phyloP scores from a whole-genome alignment of 1,140 invertebrate species.

The Rhopalosiphum padi region DNA sequence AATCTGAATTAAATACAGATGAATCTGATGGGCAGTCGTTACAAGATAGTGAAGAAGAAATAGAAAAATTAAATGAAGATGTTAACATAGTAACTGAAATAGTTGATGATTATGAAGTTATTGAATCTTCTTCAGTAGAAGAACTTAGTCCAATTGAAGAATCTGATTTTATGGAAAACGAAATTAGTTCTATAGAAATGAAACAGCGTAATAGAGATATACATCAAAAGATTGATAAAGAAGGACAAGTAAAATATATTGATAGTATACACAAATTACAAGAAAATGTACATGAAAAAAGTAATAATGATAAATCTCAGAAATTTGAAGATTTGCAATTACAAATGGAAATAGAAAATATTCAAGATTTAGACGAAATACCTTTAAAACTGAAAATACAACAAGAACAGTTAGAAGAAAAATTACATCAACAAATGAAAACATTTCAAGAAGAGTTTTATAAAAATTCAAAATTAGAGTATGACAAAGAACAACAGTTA shows the following conservation, averaged over 20 bases:
- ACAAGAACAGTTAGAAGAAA: slow-evolving; percentile 20
- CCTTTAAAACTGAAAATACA: slow-evolving; percentile 25
- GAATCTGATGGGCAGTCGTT: neutral
- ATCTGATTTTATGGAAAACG: neutral
- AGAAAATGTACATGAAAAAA: neutral
- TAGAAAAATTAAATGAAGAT: neutral
- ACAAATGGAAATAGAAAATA: slow-evolving; percentile 1
- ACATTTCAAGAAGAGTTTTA: slow-evolving; percentile 27
- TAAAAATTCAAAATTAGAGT: slow-evolving; percentile 36
- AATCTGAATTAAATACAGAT: neutral
- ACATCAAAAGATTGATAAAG: neutral
- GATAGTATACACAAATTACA: neutral
- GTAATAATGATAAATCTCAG: neutral
- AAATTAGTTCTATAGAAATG: neutral
- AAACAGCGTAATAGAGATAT: neutral
- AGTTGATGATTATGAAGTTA: neutral
- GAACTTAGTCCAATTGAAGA: neutral
- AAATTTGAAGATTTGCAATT: slow-evolving; percentile 13
- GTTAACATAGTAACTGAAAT: neutral
- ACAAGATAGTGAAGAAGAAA: neutral
- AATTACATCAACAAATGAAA: slow-evolving; percentile 31
- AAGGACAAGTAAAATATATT: neutral
- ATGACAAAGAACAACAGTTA: slow-evolving; percentile 3
- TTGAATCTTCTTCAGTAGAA: neutral
- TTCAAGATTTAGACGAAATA: slow-evolving; percentile 23